phyloP scores from a whole-genome alignment of 2,797 vertebrate genomes.

The Hephaestus fuliginosus region DNA sequence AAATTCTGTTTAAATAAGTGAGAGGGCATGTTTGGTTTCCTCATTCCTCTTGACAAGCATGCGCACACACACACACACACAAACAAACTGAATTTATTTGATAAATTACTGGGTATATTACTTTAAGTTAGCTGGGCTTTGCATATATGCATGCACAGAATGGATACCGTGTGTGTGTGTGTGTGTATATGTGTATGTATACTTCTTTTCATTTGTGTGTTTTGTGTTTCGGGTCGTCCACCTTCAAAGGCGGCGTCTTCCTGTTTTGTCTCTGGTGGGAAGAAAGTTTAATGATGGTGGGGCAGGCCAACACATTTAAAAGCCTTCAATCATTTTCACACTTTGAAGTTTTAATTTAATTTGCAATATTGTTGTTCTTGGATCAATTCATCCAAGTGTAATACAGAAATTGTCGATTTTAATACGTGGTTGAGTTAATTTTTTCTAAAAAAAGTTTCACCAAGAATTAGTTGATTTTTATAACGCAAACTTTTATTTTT shows the following conservation, averaged over 20 bases:
- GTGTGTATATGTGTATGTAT: background rate
- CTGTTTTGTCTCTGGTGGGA: slow-evolving; percentile 65
- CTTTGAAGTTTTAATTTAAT: background rate
- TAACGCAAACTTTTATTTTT: background rate
- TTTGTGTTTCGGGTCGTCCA: slow-evolving; percentile 14
- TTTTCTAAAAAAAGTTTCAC: background rate
- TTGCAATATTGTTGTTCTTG: background rate
- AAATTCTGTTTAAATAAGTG: slow-evolving; percentile 29
- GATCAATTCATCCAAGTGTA: background rate
- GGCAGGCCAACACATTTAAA: slow-evolving; percentile 16
- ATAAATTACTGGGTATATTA: background rate
- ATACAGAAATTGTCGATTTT: background rate
- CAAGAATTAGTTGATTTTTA: background rate
- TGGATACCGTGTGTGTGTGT: background rate
- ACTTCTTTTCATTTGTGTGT: slow-evolving; percentile 1
- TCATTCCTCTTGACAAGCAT: background rate
- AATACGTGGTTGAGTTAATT: no score
- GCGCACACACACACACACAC: background rate
- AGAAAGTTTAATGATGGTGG: slow-evolving; percentile 21
- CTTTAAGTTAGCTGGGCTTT: background rate
- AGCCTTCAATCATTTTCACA: background rate
- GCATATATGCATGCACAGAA: background rate
- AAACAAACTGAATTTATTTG: slow-evolving; percentile 20
- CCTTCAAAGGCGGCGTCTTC: slow-evolving; percentile 61
- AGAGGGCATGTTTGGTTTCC: background rate